Evolutionary conservation across 35 echinoderm and acorn worm genomes (phyloP).

Genomic region (Holothuria glaberrima): DNA sequence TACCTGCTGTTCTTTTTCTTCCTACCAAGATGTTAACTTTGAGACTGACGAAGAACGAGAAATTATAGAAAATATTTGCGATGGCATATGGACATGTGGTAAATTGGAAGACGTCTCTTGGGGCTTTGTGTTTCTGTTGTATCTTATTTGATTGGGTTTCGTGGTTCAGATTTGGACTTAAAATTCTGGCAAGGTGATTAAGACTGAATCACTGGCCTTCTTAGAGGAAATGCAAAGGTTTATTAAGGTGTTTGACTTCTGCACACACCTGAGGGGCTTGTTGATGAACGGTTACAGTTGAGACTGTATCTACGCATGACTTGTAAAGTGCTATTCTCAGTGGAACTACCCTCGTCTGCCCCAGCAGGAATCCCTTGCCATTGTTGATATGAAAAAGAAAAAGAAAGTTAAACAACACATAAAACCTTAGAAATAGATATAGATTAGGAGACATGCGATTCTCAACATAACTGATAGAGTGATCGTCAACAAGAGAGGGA

Average conservation of each 20-base stretch:
- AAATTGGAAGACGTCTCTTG: too few species aligned
- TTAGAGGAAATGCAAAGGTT: neutral
- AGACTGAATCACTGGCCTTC: slow-evolving; percentile 41
- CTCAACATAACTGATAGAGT: too few species aligned
- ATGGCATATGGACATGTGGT: slow-evolving; percentile 31
- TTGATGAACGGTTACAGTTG: neutral
- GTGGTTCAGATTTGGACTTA: neutral
- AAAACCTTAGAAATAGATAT: too few species aligned
- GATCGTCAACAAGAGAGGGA: too few species aligned
- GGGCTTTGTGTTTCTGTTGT: too few species aligned
- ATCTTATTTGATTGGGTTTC: too few species aligned
- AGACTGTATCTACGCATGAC: neutral
- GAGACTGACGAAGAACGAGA: neutral
- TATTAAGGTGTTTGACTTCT: neutral
- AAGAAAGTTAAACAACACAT: too few species aligned
- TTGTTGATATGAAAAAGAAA: too few species aligned
- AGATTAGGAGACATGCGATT: too few species aligned
- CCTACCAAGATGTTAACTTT: too few species aligned
- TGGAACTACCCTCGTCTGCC: too few species aligned
- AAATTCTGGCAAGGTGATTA: slow-evolving; percentile 38
- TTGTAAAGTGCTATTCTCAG: neutral
- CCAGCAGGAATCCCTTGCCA: too few species aligned
- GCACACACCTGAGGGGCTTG: neutral
- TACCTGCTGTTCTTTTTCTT: neutral
- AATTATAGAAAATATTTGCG: slow-evolving; percentile 31